Evolutionary conservation across 2,113 vertebrate species (phyloP).

Genomic region (Crotalus viridis): DNA sequence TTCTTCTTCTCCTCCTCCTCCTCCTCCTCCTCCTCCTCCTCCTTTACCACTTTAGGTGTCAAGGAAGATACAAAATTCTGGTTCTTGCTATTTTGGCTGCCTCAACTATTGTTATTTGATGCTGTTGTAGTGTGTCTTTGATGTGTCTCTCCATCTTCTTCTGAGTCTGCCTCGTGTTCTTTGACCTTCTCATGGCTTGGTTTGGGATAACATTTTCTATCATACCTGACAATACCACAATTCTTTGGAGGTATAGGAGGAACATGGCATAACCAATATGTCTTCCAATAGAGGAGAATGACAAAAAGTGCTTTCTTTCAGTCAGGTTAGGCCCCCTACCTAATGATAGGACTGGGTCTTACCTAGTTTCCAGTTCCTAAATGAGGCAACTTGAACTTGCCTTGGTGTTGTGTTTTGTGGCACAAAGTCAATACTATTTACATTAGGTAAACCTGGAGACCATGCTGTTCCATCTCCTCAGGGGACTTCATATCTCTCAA

Average conservation of each 20-base stretch:
- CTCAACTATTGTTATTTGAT: neutral
- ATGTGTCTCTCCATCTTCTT: neutral
- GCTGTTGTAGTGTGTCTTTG: neutral
- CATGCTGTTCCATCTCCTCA: neutral
- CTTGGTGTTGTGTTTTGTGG: neutral
- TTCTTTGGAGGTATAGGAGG: neutral
- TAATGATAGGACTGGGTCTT: neutral
- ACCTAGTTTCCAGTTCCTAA: neutral
- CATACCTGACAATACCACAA: neutral
- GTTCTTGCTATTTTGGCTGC: neutral
- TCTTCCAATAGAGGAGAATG: neutral
- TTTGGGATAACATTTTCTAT: neutral
- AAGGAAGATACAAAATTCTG: neutral
- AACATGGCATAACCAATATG: neutral
- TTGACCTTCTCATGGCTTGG: neutral
- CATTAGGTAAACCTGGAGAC: neutral
- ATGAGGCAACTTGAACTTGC: neutral
- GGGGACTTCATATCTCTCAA: neutral
- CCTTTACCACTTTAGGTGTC: neutral
- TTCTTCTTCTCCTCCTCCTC: neutral
- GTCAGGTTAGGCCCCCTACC: neutral
- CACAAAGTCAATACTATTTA: neutral
- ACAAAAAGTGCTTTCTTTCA: neutral
- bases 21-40: neutral
- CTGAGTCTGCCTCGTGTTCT: neutral